Evolutionary conservation across 2,888 invertebrate species (phyloP), one percentile per base, ranked within the genome.

Genomic region (Protula sp.): DNA sequence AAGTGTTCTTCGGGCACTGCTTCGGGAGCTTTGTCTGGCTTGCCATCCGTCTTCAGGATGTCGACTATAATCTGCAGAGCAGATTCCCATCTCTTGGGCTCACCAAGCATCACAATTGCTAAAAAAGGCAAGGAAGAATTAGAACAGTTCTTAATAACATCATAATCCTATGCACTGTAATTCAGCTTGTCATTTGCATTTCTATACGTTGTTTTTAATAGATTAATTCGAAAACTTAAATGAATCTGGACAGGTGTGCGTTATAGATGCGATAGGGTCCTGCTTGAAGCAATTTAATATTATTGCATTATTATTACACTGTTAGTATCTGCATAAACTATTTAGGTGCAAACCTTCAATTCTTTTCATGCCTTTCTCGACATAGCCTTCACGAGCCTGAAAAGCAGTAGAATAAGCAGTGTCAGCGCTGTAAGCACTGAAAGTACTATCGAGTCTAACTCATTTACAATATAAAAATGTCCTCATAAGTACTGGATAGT

Each of bases 61-160:
- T 81, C 81, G 19, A 80, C 71, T n/a, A 81, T 60, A 3, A 81
- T 61, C 63, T 81, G 81, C 2, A 81, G 73, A 58, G 78, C 71
- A 1, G 75, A 70, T 66, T 81, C 81, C 81, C 81, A 81, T 19
- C 70, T 63, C 3, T 72, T 73, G 2, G 81, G 80, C 59, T 81
- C 81, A 26, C 80, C 81, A 59, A 81, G 67, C 59, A 80, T 68
- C 19, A 81, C 64, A 22, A 81, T 69, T 26, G 76, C 81, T 79
- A 66, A 22, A 64, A 66, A 48, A 47, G 5, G 30, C 19, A 38
- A n/a, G n/a, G 45, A 9, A 53, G 3, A 52, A 28, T n/a, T 38
- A 22, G 28, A 30, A 54, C 28, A 52, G 26, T 22, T 24, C 28
- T 52, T 52, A 53, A 28, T 30, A 14, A 22, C 24, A 4, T 14